phyloP scores from a whole-genome alignment of 2,888 invertebrate genomes.

The Liposcelis brunnea region DNA sequence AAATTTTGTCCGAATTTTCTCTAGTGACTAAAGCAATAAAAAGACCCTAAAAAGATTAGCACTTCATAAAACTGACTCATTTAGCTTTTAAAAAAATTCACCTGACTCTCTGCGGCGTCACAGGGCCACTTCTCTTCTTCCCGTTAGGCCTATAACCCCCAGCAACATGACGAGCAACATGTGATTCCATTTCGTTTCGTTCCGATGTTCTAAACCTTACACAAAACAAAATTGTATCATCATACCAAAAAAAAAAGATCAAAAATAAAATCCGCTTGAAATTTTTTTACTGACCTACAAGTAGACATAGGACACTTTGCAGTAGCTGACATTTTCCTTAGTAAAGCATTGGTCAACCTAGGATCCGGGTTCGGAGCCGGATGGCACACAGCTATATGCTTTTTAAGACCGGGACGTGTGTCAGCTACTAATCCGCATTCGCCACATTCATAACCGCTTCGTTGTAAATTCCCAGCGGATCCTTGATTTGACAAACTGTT shows the following conservation, averaged over 20 bases:
- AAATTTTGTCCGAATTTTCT: no score
- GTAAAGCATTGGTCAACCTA: constrained; percentile 13
- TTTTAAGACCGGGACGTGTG: constrained; percentile 27
- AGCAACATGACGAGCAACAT: constrained; percentile 28
- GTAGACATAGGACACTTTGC: constrained; percentile 8
- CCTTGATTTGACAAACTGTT: no score
- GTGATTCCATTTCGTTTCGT: constrained; percentile 28
- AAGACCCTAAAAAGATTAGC: no score
- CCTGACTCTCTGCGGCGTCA: constrained; percentile 31
- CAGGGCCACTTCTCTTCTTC: constrained; percentile 25
- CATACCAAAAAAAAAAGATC: constrained; percentile 19
- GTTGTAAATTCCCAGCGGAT: background rate
- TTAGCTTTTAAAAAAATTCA: no score
- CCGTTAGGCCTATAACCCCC: constrained; percentile 29
- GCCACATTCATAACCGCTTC: constrained; percentile 26
- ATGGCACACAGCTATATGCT: constrained; percentile 27
- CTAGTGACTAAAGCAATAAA: no score
- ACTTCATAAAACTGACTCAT: no score
- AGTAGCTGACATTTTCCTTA: constrained; percentile 22
- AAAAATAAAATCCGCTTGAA: no score
- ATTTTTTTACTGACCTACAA: constrained; percentile 4
- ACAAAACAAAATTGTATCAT: no score
- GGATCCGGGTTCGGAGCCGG: constrained; percentile 18
- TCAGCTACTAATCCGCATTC: constrained; percentile 27
- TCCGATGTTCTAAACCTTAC: constrained; percentile 24